A percentile compares a stretch with the other conserved stretches of the same genome.
phyloP scores from a whole-genome alignment of 2,797 vertebrate genomes.

The Notamacropus eugenii region DNA sequence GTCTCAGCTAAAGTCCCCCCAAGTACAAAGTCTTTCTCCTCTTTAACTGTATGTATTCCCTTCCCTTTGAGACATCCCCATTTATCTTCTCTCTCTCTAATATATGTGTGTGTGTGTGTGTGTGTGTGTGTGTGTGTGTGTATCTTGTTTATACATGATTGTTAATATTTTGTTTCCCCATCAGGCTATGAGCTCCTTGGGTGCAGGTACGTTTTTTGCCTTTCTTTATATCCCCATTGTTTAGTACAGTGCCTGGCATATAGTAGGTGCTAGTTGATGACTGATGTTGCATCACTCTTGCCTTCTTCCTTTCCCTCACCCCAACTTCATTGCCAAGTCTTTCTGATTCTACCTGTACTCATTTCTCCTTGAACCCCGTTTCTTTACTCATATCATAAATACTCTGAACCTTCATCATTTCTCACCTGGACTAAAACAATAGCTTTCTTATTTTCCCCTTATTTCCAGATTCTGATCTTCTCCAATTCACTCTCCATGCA shows the following conservation, averaged over 20 bases:
- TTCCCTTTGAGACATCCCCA: no score
- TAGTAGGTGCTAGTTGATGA: neutral
- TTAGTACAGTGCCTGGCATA: neutral
- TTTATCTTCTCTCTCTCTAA: no score
- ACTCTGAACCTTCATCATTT: neutral
- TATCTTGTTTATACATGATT: neutral
- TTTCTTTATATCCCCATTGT: neutral
- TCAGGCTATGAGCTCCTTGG: neutral
- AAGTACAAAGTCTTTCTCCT: no score
- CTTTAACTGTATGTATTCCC: no score
- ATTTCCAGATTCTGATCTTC: neutral
- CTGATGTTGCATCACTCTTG: neutral
- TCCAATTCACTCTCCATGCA: neutral
- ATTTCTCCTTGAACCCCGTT: neutral
- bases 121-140: neutral
- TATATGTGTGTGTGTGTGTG: neutral
- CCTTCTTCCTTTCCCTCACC: neutral
- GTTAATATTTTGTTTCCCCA: neutral
- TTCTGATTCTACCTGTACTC: neutral
- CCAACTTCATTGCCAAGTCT: neutral
- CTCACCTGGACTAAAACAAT: neutral
- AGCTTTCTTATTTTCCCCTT: neutral
- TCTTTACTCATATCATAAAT: neutral
- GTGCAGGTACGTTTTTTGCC: neutral
- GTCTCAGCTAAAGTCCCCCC: no score